Percentiles rank a stretch among this genome's conserved stretches.
These are phyloP conservation scores for Stomatorhinus ivindoensis DNA, from an alignment of 2,113 vertebrate species.

Conservation along the genomic window DNA sequence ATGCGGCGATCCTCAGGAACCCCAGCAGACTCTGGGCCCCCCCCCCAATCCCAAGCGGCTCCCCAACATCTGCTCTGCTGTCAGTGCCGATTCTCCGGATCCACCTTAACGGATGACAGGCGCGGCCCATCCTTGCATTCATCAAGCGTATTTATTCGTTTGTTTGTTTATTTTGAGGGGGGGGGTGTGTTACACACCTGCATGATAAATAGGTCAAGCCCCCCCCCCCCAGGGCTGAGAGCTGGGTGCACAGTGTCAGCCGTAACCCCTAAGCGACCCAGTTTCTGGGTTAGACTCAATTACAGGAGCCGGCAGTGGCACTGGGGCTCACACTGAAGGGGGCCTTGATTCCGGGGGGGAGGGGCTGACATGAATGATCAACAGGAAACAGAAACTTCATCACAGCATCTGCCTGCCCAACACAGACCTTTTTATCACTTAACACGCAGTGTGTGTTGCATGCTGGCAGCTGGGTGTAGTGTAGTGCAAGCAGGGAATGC, in stretches of 20 bases:
- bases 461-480: neutral
- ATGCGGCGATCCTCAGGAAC: neutral
- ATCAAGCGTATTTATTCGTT: neutral
- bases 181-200: neutral
- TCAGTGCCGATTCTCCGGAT: neutral
- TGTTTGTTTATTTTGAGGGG: neutral
- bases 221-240: neutral
- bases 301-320: neutral
- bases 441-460: neutral
- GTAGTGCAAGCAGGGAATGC: neutral
- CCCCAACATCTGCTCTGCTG: neutral
- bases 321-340: neutral
- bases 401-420: neutral
- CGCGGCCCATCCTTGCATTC: neutral
- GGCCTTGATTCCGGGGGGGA: no score
- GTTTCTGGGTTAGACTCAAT: neutral
- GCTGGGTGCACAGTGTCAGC: neutral
- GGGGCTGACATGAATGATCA: neutral
- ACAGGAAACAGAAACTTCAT: neutral
- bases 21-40: neutral
- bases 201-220: neutral
- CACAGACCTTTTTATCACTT: neutral
- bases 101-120: neutral
- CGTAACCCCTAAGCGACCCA: neutral
- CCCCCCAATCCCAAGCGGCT: neutral